Base-by-base conservation (phyloP, 2,888 invertebrate species). In the Dione vanillae region DNA sequence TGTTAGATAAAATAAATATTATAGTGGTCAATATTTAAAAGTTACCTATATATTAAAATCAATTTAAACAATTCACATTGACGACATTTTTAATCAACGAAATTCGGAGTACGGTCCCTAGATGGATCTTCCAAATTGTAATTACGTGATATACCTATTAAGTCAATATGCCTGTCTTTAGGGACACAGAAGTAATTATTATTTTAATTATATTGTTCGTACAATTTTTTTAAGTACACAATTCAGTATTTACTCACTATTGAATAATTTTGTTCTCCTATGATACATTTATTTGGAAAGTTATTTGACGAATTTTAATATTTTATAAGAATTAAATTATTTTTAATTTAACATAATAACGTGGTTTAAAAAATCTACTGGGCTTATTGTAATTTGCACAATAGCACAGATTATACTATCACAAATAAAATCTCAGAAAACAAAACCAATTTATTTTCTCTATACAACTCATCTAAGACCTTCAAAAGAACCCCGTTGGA, bases 21-120 rank as follows among this genome's bases (percentile, higher is more conserved):
- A 49, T 27, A 49, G 11, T 47, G 16, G 16, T 16, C 16, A 58
- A 14, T 14, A 8, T 20, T 14, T 10, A 20, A 59, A 19, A 5
- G 10, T 14, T 20, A 27, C 19, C 27, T 52, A 8, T 20, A 59
- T 14, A 43, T 59, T 59, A n/a, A 27, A 41, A 59, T 41, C 41
- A 59, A 59, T 41, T 59, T 41, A 8, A 8, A 59, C 41, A 56
- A 59, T 43, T 59, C 43, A 1, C 43, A 27, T 27, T 61, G 43
- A 61, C n/a, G n/a, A 43, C 10, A n/a, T 45, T 61, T 59, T 61
- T 61, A 41, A 61, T 61, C 43, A 61, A 43, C 59, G 59, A 41
- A 45, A 61, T 43, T 61, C 59, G 27, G 27, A 20, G 10, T 27
- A 20, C 61, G n/a, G 43, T 61, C 61, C 45, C 61, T 45, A 43